phyloP scores from a whole-genome alignment of 2,113 vertebrate genomes.

The Leptosomus discolor region DNA sequence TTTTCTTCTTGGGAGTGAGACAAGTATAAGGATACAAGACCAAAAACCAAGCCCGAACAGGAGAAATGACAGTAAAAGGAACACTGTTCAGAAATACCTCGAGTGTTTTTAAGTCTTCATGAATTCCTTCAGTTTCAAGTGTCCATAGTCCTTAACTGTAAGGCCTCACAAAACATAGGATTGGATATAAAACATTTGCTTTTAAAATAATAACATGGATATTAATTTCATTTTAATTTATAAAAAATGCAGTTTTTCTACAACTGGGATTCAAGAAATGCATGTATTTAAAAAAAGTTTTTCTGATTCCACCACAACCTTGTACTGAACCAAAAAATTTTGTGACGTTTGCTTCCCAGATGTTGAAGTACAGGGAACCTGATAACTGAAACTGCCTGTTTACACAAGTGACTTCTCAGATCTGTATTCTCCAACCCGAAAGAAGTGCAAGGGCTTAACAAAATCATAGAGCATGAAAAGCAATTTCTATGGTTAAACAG shows the following conservation, averaged over 20 bases:
- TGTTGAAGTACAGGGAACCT: background rate
- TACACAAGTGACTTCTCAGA: background rate
- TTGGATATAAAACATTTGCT: background rate
- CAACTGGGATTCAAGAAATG: background rate
- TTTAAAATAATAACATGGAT: background rate
- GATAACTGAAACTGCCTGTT: background rate
- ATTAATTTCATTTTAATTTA: background rate
- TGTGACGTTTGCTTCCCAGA: background rate
- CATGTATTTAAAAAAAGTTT: background rate
- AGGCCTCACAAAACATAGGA: background rate
- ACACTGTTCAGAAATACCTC: background rate
- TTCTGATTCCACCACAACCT: background rate
- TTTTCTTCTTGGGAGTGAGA: background rate
- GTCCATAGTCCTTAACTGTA: background rate
- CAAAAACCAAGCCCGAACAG: background rate
- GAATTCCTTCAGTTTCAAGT: background rate
- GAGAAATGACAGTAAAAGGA: background rate
- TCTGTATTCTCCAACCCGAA: background rate
- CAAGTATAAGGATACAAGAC: background rate
- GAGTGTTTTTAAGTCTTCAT: background rate
- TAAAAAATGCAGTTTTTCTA: background rate
- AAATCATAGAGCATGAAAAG: background rate
- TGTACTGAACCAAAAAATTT: background rate
- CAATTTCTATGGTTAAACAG: background rate
- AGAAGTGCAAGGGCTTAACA: background rate